Evolutionary conservation across 2,113 vertebrate species (phyloP).

Genomic region (Polypterus bichir): DNA sequence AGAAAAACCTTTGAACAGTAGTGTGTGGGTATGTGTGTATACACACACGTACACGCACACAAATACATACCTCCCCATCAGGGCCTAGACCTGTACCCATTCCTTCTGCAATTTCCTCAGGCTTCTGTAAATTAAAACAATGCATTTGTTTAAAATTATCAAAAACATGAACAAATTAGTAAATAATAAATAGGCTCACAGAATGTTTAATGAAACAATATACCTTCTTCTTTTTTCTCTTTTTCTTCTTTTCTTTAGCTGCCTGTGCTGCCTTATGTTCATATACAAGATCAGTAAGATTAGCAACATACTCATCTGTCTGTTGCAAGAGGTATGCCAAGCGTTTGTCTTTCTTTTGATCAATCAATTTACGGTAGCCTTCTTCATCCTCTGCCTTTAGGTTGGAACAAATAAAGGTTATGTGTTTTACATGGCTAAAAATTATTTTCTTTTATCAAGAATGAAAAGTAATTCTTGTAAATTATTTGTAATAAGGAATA

Average conservation of each 20-base stretch:
- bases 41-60: not conserved
- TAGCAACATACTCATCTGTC: constrained; percentile 94
- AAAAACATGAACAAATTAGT: not conserved
- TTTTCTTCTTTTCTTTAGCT: constrained; percentile 93
- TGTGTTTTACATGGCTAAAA: no score
- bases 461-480: no score
- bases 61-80: constrained; percentile 78
- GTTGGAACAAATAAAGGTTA: not conserved
- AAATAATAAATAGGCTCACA: not conserved
- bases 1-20: not conserved
- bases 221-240: constrained; percentile 80
- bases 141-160: not conserved
- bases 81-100: constrained; percentile 73
- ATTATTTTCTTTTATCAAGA: no score
- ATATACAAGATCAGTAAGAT: constrained; percentile 89
- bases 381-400: constrained; percentile 92
- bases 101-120: constrained; percentile 77
- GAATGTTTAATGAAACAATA: constrained; percentile 15
- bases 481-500: no score
- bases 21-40: not conserved
- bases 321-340: constrained; percentile 91
- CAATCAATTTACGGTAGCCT: constrained; percentile 90
- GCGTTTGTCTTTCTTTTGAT: constrained; percentile 95
- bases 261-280: constrained; percentile 96
- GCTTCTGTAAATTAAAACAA: constrained; percentile 56